Evolutionary conservation across 2,113 vertebrate species (phyloP), one percentile per base, ranked within the genome.

Genomic region (Ammodramus savannarum): DNA sequence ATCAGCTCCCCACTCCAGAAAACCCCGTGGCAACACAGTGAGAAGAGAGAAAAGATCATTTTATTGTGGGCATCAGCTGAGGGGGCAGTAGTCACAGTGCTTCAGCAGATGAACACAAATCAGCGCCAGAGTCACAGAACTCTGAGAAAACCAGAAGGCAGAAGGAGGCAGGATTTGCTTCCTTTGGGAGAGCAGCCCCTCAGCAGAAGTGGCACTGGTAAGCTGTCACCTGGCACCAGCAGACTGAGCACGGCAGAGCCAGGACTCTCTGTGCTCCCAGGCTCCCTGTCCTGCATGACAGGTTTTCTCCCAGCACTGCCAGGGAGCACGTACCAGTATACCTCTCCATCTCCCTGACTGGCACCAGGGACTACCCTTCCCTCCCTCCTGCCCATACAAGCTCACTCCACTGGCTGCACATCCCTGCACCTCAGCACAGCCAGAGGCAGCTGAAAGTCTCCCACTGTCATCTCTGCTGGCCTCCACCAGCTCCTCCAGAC

Each of bases 241-340:
- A 74, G 48, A 15, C 25, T 43, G 34, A 44, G 32, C 9, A 9
- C 0, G 1, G 29, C n/a, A 75, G 38, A 2, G 29, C 29, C 39
- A 21, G 25, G 49, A 51, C 32, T 15, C 13, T 48, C 46, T 44
- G 46, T 66, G 27, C 14, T 49, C 16, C 11, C 5, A 3, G 54
- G 13, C 36, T 46, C 49, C 32, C 20, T 77, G 38, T 57, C 51
- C 51, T 11, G 3, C 15, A 3, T 0, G 2, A 43, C 48, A 32
- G 7, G 1, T 18, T 58, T 75, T 48, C n/a, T 58, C 26, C 44
- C 55, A 69, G n/a, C 3, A 6, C 25, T 8, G 4, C 13, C 68
- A 62, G 41, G 0, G 0, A 79, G 41, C 67, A 44, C 7, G 5
- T 7, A 25, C 20, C 17, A 10, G 11, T 2, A 68, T 3, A 23